Conservation (phyloP, 2,797 vertebrate genomes). For the Myiotriccus ornatus region DNA sequence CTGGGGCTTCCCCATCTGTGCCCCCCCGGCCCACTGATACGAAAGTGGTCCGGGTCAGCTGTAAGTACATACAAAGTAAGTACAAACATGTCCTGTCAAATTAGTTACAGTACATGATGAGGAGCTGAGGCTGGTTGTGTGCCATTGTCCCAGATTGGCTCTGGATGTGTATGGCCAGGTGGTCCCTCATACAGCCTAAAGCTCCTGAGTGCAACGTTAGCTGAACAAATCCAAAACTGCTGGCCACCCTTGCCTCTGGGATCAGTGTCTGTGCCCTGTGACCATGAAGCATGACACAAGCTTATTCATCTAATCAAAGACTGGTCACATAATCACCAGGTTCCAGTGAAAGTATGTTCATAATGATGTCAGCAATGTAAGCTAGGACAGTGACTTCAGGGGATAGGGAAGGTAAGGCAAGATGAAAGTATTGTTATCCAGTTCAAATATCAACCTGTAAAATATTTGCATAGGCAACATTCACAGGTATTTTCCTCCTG, state of each 20-base stretch:
- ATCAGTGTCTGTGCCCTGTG: neutral
- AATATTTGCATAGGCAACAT: neutral
- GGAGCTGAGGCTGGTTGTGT: neutral
- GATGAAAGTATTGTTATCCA: neutral
- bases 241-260: neutral
- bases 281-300: neutral
- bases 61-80: neutral
- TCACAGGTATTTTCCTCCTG: neutral
- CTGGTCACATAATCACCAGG: accelerated
- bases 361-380: neutral
- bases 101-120: neutral
- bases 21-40: accelerated
- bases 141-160: neutral
- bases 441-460: neutral
- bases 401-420: neutral
- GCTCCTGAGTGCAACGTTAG: neutral
- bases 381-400: neutral
- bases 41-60: neutral
- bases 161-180: neutral
- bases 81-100: neutral
- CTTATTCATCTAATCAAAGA: neutral
- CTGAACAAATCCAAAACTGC: neutral
- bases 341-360: neutral
- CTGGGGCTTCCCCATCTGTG: neutral
- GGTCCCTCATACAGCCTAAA: neutral